Conservation (phyloP, 2,113 vertebrate genomes). For the Gallinago undulata region DNA sequence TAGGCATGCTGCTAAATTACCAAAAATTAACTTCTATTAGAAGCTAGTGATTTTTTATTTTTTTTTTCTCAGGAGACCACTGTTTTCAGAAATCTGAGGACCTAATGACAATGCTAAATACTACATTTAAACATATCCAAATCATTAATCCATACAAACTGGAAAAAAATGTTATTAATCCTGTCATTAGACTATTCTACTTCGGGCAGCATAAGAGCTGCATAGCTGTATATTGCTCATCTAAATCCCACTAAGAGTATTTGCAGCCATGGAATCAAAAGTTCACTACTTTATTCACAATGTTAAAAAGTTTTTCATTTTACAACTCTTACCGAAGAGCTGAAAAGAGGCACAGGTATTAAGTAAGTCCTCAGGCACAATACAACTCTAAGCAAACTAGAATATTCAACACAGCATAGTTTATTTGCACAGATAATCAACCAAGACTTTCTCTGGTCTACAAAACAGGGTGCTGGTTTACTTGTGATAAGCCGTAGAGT, state of each 20-base stretch:
- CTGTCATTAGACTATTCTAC: background rate
- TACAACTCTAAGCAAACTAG: slow-evolving; percentile 8
- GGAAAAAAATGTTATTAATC: background rate
- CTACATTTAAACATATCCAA: background rate
- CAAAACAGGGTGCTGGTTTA: slow-evolving; percentile 63
- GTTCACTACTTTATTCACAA: background rate
- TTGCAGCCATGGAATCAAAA: background rate
- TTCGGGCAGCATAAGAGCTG: background rate
- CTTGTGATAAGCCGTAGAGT: slow-evolving; percentile 51
- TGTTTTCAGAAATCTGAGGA: background rate
- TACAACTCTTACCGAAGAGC: background rate
- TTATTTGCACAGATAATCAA: slow-evolving; percentile 59
- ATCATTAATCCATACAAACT: background rate
- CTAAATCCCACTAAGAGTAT: background rate
- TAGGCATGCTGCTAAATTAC: background rate
- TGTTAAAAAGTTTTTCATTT: background rate
- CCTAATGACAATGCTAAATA: background rate
- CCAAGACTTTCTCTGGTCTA: slow-evolving; percentile 8
- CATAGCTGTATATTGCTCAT: accelerated
- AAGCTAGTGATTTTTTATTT: background rate
- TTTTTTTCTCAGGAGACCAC: background rate
- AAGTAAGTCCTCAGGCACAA: slow-evolving; percentile 7
- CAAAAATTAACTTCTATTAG: background rate
- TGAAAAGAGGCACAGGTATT: background rate
- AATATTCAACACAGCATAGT: slow-evolving; percentile 16